Base-by-base conservation (phyloP, 2,113 vertebrate genomes). In the Anolis carolinensis region DNA sequence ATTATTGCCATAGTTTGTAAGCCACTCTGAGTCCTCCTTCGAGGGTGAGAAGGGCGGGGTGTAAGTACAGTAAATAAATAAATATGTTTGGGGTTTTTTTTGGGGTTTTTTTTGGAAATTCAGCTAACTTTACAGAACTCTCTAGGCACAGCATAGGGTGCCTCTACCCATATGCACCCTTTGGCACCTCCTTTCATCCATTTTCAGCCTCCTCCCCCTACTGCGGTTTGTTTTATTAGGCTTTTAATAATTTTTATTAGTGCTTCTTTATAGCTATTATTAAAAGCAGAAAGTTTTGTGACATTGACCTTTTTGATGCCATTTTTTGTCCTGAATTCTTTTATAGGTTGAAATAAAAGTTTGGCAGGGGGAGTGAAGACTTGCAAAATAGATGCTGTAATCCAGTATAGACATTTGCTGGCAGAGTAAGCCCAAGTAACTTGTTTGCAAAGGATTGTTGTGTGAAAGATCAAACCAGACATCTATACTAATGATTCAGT, bases 221-320 rank as follows among this genome's bases (percentile, higher is more conserved):
- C 72, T 65, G 72, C 74, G 23, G 70, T 67, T 78, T 50, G 21
- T 10, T 87, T 23, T n/a, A 76, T 68, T 86, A 36, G 59, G n/a
- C 59, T 74, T 52, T 72, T 65, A 59, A 77, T 79, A 62, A 11
- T 80, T 85, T 83, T 71, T 55, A 74, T 79, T 30, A 52, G n/a
- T 16, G 18, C 10, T 16, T 79, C 68, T 84, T 88, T 67, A 80
- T 65, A 83, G 81, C 75, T 63, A 65, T 65, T 39, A 83, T 88
- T 88, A 79, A 88, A 67, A 71, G 44, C n/a, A 70, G 76, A 44
- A 88, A 59, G 73, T 50, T 82, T 75, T 77, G 74, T 76, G 79
- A 67, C 55, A 1, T 5, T 1, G 82, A 48, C 72, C 25, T 82
- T 71, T 44, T 75, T 0, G 32, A 1, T 34, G 73, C 52, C 27